These are phyloP conservation scores for Nephrotoma appendiculata DNA, from an alignment of 2,888 invertebrate species.

Conservation along the genomic window DNA sequence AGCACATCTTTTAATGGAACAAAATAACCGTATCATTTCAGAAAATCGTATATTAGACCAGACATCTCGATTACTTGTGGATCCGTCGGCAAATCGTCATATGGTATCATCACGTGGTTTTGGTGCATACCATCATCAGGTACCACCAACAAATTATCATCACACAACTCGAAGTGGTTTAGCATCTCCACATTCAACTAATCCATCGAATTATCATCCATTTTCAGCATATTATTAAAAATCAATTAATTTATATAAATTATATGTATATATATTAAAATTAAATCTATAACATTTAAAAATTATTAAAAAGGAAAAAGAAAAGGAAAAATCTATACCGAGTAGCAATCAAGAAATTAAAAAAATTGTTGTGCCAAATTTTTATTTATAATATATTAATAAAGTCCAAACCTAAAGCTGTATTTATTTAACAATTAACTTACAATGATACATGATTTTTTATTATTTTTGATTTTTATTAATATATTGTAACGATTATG, in stretches of 20 bases:
- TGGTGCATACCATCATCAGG: conserved; percentile 31
- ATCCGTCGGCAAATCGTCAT: conserved; percentile 31
- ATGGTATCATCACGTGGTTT: conserved; percentile 31
- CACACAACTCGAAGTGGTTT: conserved; percentile 28
- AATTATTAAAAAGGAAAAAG: no score
- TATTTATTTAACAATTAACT: background rate
- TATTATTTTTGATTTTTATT: background rate
- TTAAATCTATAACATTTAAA: background rate
- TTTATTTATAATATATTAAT: background rate
- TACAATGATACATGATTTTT: background rate
- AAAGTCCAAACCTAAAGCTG: background rate
- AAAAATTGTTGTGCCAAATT: background rate
- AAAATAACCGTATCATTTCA: conserved; percentile 30
- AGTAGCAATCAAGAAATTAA: background rate
- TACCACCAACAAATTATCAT: conserved; percentile 31
- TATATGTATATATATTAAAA: background rate
- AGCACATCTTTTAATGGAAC: conserved; percentile 31
- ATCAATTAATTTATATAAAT: background rate
- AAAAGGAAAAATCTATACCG: no score
- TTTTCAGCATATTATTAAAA: conserved; percentile 31
- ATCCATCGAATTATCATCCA: conserved; percentile 33
- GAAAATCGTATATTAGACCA: conserved; percentile 19
- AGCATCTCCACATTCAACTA: conserved; percentile 26
- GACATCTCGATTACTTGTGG: conserved; percentile 23
- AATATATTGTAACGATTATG: background rate